A percentile compares a stretch with the other conserved stretches of the same genome.
phyloP scores from a whole-genome alignment of 2,888 invertebrate species.

The Caenorhabditis drosophilae region DNA sequence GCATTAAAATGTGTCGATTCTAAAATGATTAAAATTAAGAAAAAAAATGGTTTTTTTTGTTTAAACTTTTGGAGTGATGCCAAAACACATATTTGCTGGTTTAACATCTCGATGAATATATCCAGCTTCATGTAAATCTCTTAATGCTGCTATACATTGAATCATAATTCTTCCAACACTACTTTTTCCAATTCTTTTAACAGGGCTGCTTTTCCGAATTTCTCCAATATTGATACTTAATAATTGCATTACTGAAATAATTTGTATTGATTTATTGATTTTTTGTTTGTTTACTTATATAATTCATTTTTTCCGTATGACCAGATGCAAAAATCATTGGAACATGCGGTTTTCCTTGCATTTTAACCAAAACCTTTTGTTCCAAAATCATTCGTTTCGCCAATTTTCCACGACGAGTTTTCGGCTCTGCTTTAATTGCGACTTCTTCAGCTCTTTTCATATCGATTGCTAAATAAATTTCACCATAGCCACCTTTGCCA shows the following conservation, averaged over 20 bases:
- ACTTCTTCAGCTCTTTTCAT: constrained; percentile 40
- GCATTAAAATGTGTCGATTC: constrained; percentile 45
- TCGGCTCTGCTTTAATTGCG: constrained; percentile 57
- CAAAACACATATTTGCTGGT: constrained; percentile 62
- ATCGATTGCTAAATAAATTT: constrained; percentile 54
- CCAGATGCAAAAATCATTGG: constrained; percentile 53
- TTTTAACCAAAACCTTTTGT: constrained; percentile 44
- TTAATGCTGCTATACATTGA: constrained; percentile 54
- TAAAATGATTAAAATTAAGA: constrained; percentile 8
- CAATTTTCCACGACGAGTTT: constrained; percentile 39
- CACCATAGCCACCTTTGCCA: constrained; percentile 52
- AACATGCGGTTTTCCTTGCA: constrained; percentile 56
- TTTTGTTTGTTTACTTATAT: constrained; percentile 19
- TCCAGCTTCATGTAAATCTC: constrained; percentile 56
- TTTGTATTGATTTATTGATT: too few species aligned
- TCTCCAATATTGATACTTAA: constrained; percentile 59
- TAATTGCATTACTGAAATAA: constrained; percentile 54
- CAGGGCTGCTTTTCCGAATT: constrained; percentile 50
- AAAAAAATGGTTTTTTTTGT: too few species aligned
- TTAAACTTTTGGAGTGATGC: constrained; percentile 43
- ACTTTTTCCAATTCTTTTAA: constrained; percentile 39
- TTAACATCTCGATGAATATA: constrained; percentile 55
- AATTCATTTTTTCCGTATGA: constrained; percentile 31
- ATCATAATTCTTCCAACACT: constrained; percentile 16
- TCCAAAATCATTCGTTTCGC: constrained; percentile 56